Base-by-base conservation (phyloP, 2,888 invertebrate genomes). In the Apoda limacodes region DNA sequence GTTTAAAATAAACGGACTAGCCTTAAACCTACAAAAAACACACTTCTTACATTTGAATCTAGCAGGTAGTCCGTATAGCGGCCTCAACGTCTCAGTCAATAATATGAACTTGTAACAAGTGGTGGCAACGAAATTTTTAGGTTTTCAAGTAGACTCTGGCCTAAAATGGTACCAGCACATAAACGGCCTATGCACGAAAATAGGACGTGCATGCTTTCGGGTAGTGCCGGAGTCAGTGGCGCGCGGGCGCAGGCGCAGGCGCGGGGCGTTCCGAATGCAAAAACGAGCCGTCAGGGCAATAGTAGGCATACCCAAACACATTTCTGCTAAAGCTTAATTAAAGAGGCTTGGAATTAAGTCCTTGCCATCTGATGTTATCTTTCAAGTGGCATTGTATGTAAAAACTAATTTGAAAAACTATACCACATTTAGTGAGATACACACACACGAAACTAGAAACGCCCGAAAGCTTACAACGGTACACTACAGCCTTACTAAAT, bases 161-260 rank as follows among this genome's bases (percentile, higher is more conserved):
- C 24, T 38, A 2, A 30, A 15, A 1, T 34, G 37, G 37, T 21
- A 23, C 1, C 3, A 7, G 1, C 32, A 32, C 21, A 27, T 38
- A 1, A 31, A 37, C 7, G 13, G 19, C 7, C 5, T 32, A 13
- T 37, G 34, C 13, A 12, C 10, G 4, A 21, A 14, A 10, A 11
- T 34, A 3, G 28, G 32, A 6, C 23, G 28, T 3, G 34, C 32
- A 3, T 34, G 34, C 14, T 37, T 34, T n/a, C n/a, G n/a, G n/a
- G n/a, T n/a, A n/a, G 37, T 24, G 7, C 13, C 34, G 26, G 13
- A 29, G 4, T 22, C 32, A 7, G 13, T 37, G 9, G 13, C 28
- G 1, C 6, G 25, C 2, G 27, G 3, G 32, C 34, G 11, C 34
- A 35, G n/a, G n/a, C n/a, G n/a, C 9, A 30, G 25, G 32, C 14